Percentiles rank a stretch among this genome's conserved stretches.
Conservation (phyloP, 2,797 vertebrate species). For the Iguana delicatissima region DNA sequence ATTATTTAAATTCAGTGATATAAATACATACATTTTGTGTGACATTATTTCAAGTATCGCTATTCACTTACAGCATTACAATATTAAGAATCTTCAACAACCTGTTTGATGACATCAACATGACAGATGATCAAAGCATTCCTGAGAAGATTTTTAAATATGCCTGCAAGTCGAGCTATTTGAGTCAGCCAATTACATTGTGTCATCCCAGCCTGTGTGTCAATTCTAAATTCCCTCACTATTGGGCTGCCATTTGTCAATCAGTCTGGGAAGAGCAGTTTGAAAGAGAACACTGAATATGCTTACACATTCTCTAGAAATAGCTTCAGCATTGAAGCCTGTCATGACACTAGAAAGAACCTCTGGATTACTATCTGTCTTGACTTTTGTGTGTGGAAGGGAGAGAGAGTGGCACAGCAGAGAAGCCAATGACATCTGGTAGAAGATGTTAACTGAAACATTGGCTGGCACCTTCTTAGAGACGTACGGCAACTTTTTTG, state of each 20-base stretch:
- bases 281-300: not conserved
- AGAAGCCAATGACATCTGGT: not conserved
- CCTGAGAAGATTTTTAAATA: constrained; percentile 9
- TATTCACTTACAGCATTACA: not conserved
- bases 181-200: constrained; percentile 13
- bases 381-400: not conserved
- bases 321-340: constrained; percentile 7
- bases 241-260: not conserved
- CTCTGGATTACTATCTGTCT: not conserved
- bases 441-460: not conserved
- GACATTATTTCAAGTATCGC: not conserved
- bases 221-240: not conserved
- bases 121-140: constrained; percentile 10
- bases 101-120: not conserved
- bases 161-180: not conserved
- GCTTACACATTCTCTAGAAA: not conserved
- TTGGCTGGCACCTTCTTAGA: no score
- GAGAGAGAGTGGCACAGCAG: not conserved
- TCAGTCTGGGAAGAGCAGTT: not conserved
- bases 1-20: not conserved
- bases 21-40: not conserved
- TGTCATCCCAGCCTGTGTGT: not conserved
- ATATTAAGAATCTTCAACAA: not conserved
- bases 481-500: no score
- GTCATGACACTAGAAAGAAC: not conserved